Evolutionary conservation across 2,888 invertebrate genomes (phyloP).

Genomic region (Apotomis turbidana): DNA sequence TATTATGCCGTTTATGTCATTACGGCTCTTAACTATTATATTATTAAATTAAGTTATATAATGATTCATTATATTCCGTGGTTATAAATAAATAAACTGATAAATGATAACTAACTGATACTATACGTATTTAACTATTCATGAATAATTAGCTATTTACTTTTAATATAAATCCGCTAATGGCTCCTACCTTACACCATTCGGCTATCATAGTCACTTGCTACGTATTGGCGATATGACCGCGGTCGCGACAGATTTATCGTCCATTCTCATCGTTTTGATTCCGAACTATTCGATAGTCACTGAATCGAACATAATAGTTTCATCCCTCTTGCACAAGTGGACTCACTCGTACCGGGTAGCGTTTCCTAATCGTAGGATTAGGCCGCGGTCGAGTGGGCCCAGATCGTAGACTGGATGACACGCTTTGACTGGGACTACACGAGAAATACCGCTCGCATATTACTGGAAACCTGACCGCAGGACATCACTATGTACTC

Average conservation of each 20-base stretch:
- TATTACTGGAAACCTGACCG: constrained; percentile 13
- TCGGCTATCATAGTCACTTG: constrained; percentile 33
- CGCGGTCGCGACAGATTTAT: constrained; percentile 39
- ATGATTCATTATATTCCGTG: too few species aligned
- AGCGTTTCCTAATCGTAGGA: constrained; percentile 38
- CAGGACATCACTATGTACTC: neutral
- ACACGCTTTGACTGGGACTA: constrained; percentile 25
- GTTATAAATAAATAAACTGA: too few species aligned
- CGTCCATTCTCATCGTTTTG: constrained; percentile 31
- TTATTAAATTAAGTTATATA: too few species aligned
- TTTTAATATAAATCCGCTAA: neutral
- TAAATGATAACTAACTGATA: too few species aligned
- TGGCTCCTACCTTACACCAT: constrained; percentile 19
- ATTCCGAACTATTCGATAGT: constrained; percentile 38
- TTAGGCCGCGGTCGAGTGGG: constrained; percentile 35
- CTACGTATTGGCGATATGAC: constrained; percentile 39
- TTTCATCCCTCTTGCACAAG: constrained; percentile 41
- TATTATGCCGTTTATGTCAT: neutral
- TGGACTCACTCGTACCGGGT: constrained; percentile 33
- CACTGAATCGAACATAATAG: constrained; percentile 40
- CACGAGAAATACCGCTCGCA: constrained; percentile 18
- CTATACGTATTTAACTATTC: too few species aligned
- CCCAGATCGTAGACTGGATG: constrained; percentile 26
- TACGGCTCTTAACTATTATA: neutral
- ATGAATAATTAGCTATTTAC: neutral